Base-by-base conservation (phyloP, 2,888 invertebrate genomes). In the Eupithecia pulchellata region DNA sequence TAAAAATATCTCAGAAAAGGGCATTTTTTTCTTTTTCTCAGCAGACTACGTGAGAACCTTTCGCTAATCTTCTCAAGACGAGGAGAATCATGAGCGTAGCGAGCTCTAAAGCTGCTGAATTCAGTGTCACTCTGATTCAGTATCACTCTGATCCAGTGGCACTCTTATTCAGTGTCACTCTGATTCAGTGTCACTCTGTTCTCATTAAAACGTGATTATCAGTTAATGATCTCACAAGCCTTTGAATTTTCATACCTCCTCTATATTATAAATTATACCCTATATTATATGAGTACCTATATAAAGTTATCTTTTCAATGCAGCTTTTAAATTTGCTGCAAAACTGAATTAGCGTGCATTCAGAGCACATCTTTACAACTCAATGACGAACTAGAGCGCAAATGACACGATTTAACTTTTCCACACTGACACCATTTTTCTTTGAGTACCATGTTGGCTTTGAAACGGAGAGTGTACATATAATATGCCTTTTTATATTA, bases 401-500 rank as follows among this genome's bases (percentile, higher is more conserved):
- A 84, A 81, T 78, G 79, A 77, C 76, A 78, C 79, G 72, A 78
- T 81, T 82, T 75, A 58, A 71, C 79, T 76, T 74, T 52, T n/a
- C 68, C 67, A 64, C 77, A 76, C 75, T 81, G 80, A 81, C 82
- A 81, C 71, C 71, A 80, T 73, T 81, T 82, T 79, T 77, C 63
- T 57, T 32, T 52, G 25, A 36, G 20, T 47, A 47, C 8, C 47
- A 20, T 47, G 20, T 25, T 25, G 20, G 52, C 52, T 52, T 52
- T 52, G 52, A 11, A 47, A 47, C 11, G 6, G 47, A 11, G 4
- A 8, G 47, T 47, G 47, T 47, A n/a, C n/a, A n/a, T n/a, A 20
- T 47, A 2, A 20, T 47, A 20, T 9, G 20, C 11, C 47, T 20
- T 47, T 20, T 20, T 9, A 4, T 20, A 11, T 47, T 47, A 47